These are phyloP conservation scores for Physeter macrocephalus DNA, from an alignment of 2,113 vertebrate genomes.

Conservation along the genomic window DNA sequence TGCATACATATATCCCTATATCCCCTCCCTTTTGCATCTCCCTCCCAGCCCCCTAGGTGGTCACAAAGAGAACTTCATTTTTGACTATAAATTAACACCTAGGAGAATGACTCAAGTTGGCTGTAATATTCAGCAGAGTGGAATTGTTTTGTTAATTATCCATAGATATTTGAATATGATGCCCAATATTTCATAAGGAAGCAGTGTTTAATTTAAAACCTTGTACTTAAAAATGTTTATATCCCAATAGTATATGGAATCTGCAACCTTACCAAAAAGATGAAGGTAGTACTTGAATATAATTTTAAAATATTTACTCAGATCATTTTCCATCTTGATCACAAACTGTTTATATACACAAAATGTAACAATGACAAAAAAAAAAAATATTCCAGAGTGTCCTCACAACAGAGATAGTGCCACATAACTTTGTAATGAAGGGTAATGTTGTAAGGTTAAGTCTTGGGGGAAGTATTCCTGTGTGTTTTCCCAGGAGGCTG, in stretches of 20 bases:
- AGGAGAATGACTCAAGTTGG: background rate
- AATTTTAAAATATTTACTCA: constrained; percentile 1
- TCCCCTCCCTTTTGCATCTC: too few relatives aligned
- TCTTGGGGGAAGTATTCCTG: background rate
- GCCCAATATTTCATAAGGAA: background rate
- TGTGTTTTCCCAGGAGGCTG: constrained; percentile 31
- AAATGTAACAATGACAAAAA: background rate
- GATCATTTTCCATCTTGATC: constrained; percentile 28
- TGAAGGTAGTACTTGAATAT: background rate
- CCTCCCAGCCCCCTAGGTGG: too few relatives aligned
- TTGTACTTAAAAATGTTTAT: background rate
- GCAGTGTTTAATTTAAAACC: background rate
- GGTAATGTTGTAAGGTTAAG: background rate
- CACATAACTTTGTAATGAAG: constrained; percentile 20
- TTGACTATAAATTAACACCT: background rate
- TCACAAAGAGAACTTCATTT: background rate
- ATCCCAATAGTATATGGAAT: background rate
- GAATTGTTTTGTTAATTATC: background rate
- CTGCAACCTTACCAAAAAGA: background rate
- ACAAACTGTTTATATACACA: background rate
- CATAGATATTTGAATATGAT: background rate
- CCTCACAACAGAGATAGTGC: constrained; percentile 31
- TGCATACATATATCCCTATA: too few relatives aligned
- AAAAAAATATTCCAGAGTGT: background rate
- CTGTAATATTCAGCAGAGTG: background rate